A percentile compares a stretch with the other conserved stretches of the same genome.
Conservation (phyloP, 2,888 invertebrate species). For the Ditula angustiorana region DNA sequence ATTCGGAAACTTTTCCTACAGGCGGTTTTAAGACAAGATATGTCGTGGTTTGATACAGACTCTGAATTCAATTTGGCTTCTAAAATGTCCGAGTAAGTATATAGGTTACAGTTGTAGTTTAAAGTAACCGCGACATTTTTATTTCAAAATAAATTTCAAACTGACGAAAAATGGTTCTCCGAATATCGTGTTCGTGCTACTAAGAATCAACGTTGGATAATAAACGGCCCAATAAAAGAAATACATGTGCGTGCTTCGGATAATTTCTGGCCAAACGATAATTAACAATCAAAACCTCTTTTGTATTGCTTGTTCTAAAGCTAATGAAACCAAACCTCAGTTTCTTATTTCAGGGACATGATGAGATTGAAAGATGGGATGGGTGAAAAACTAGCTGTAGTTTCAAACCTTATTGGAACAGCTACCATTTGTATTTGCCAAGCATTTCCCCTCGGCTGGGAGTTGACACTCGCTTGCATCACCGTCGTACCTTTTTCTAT, state of each 20-base stretch:
- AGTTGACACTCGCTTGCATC: slow-evolving; percentile 92
- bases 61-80: slow-evolving; percentile 89
- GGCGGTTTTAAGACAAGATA: slow-evolving; percentile 89
- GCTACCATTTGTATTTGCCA: slow-evolving; percentile 89
- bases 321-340: not conserved
- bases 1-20: slow-evolving; percentile 87
- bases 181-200: not conserved
- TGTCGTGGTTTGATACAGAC: slow-evolving; percentile 90
- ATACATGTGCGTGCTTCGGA: not conserved
- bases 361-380: slow-evolving; percentile 93
- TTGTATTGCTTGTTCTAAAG: too few species aligned
- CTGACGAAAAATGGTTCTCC: not conserved
- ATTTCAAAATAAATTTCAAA: too few species aligned
- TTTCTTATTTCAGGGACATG: slow-evolving; percentile 84
- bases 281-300: too few species aligned
- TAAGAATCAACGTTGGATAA: not conserved
- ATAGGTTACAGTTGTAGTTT: not conserved
- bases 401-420: slow-evolving; percentile 89
- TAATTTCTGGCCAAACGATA: not conserved
- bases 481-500: slow-evolving; percentile 92
- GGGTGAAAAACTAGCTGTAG: slow-evolving; percentile 92
- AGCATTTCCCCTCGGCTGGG: slow-evolving; percentile 93
- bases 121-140: too few species aligned
- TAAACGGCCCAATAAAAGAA: not conserved
- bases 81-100: slow-evolving; percentile 90